Percentiles rank a stretch among this genome's conserved stretches.
Evolutionary conservation across 2,888 invertebrate genomes (phyloP).

Genomic region (Augochlorella aurata): DNA sequence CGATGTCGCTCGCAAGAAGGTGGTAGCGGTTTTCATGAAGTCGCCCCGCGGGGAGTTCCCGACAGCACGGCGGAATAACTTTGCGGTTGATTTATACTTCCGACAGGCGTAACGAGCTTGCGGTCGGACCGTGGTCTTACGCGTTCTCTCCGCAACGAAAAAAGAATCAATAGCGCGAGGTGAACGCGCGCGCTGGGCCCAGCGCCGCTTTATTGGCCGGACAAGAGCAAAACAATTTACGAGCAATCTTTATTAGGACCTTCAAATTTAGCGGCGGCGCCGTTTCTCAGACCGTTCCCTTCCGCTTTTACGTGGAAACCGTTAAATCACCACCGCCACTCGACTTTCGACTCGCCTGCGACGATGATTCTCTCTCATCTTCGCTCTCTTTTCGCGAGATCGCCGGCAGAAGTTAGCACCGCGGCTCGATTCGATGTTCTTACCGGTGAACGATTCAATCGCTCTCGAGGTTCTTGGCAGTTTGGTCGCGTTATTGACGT

Average conservation of each 20-base stretch:
- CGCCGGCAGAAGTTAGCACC: not conserved
- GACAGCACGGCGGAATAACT: constrained; percentile 62
- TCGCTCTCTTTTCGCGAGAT: not conserved
- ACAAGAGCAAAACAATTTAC: constrained; percentile 20
- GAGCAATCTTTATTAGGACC: constrained; percentile 35
- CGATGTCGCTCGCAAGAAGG: constrained; percentile 51
- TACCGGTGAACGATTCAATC: not conserved
- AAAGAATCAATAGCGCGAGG: constrained; percentile 44
- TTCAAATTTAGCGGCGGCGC: constrained; percentile 30
- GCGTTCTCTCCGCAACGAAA: constrained; percentile 33
- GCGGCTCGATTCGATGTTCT: not conserved
- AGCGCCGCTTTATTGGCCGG: constrained; percentile 35
- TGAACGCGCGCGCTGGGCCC: not conserved
- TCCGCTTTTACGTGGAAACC: not conserved
- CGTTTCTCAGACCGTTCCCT: not conserved
- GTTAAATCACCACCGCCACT: not conserved
- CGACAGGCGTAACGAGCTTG: constrained; percentile 78
- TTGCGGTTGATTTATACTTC: constrained; percentile 79
- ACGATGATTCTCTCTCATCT: constrained; percentile 8
- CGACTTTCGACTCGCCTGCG: not conserved
- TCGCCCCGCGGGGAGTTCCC: constrained; percentile 61
- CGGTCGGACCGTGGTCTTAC: constrained; percentile 61
- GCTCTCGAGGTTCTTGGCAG: not conserved
- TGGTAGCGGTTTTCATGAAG: constrained; percentile 61
- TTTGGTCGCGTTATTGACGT: not conserved